Evolutionary conservation across 2,113 vertebrate genomes (phyloP).

Genomic region (Chloebia gouldiae): DNA sequence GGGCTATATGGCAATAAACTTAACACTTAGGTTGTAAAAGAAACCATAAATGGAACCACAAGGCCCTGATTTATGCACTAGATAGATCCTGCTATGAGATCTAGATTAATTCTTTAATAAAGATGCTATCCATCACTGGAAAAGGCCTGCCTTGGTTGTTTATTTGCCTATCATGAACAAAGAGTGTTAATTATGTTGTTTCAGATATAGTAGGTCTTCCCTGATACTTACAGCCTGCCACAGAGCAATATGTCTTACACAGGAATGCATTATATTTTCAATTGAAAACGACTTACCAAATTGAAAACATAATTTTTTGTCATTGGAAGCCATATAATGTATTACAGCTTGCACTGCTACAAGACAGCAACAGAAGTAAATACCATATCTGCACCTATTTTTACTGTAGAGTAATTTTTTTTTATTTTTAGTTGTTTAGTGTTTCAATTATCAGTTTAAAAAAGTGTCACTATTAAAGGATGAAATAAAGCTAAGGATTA

Average conservation of each 20-base stretch:
- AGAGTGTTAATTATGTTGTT: conserved; percentile 54
- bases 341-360: not conserved
- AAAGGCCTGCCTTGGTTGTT: conserved; percentile 45
- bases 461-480: not conserved
- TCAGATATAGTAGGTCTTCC: conserved; percentile 33
- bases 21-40: conserved; percentile 63
- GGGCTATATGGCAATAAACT: conserved; percentile 63
- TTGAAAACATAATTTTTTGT: conserved; percentile 50
- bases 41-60: conserved; percentile 69
- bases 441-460: not conserved
- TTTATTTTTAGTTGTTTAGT: not conserved
- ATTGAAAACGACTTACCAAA: conserved; percentile 31
- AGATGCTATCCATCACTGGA: conserved; percentile 48
- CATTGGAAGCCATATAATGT: not conserved
- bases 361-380: not conserved
- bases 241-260: conserved; percentile 8
- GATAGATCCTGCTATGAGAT: conserved; percentile 31
- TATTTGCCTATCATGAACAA: conserved; percentile 58
- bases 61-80: conserved; percentile 52
- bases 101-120: conserved; percentile 62
- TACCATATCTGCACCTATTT: not conserved
- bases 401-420: not conserved
- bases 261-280: conserved; percentile 33
- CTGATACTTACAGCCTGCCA: conserved; percentile 32
- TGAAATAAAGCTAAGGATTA: not conserved